Evolutionary conservation across 2,888 invertebrate genomes (phyloP), one percentile per base, ranked within the genome.

Genomic region (Lepeophtheirus nordmannii): DNA sequence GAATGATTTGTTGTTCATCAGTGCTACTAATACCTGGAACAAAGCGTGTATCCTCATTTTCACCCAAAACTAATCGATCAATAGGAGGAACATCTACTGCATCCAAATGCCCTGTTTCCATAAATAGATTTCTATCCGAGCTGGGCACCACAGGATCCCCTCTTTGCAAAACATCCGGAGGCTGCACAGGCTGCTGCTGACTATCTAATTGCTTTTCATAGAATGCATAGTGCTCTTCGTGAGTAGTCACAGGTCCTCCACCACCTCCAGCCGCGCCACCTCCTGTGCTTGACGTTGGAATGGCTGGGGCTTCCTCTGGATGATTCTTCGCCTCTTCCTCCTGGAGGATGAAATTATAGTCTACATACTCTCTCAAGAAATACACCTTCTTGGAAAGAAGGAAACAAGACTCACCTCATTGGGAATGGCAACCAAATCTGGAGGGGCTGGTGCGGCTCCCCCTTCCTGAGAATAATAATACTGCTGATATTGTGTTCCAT

Each of bases 141-240:
- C 30, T 64, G 1, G 46, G 30, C 20, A 64, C 46, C 20, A 37
- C 46, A 56, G 64, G 9, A 12, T 23, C 37, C 17, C 17, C n/a
- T 30, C 37, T 12, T 57, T 61, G 61, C 5, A 22, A 22, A 14
- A 37, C 61, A 39, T 30, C 23, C n/a, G 22, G 61, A 12, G 22
- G 61, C 14, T 61, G 61, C 30, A 30, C 39, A 39, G 37, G 14
- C 37, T 61, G 61, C 30, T 60, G 60, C n/a, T 61, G 38, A 20
- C 10, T 22, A 41, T 20, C 38, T 57, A 53, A 23, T 14, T 17
- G n/a, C 41, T 58, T 58, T 41, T 70, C 73, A 71, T 37, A 46
- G 53, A 46, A 46, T 14, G 53, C 53, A 46, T 46, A 46, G 17
- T 46, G 53, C 53, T 46, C 53, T 17, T 46, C 53, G 8, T 46